Base-by-base conservation (phyloP, 2,797 vertebrate genomes). In the Clarias fuscus region DNA sequence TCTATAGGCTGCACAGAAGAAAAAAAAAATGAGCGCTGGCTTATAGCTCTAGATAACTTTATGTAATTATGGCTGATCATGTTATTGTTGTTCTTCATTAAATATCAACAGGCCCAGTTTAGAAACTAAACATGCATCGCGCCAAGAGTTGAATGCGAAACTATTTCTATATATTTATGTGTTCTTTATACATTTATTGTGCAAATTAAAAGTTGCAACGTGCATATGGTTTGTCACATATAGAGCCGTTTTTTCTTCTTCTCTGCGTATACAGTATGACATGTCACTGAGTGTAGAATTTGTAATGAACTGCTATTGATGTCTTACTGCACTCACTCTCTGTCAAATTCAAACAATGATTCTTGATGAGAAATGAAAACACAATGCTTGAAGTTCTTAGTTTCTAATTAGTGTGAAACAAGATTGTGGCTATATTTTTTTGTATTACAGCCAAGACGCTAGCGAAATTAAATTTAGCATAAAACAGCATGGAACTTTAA, bases 351-450 rank as follows among this genome's bases (percentile, higher is more conserved):
- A 79, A 71, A 58, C 84, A 79, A 73, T 79, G 76, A 73, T 84
- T 73, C 56, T 27, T 86, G 67, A 70, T 84, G 27, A 81, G 37
- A 59, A 88, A 87, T 78, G 65, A 76, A 40, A 72, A 88, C 82
- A 82, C 77, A 79, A 17, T 86, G 82, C 86, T 78, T 87, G 30
- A 79, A 79, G 33, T 62, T 24, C 27, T 79, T 62, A 79, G 58
- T 79, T 79, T 79, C 33, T 79, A 79, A 62, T 79, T 79, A 79
- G 33, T 37, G 5, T 79, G 30, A 30, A 40, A 37, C 11, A 30
- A 79, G 33, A 79, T 62, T 62, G 77, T 61, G 5, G 30, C 15
- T 58, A 58, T 17, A 56, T 56, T 40, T 43, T 33, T 56, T 61
- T 59, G 58, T 8, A 79, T 79, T 79, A 24, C 27, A 79, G 30